Percentiles rank a stretch among this genome's conserved stretches.
Evolutionary conservation across 2,888 invertebrate genomes (phyloP).

Genomic region (Dicranocentrus wangi): DNA sequence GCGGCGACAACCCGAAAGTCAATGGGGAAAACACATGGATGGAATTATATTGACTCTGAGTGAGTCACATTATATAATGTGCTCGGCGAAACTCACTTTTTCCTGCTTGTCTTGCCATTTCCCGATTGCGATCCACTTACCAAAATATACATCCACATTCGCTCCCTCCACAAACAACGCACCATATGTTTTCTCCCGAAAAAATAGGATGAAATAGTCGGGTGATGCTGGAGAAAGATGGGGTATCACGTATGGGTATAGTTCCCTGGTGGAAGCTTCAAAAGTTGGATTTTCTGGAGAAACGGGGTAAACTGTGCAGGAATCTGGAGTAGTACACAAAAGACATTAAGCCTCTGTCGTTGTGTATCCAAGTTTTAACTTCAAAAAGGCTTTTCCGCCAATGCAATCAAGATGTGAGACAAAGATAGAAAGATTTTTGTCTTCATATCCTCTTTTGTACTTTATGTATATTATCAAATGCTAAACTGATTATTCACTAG

Average conservation of each 20-base stretch:
- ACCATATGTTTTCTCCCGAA: constrained; percentile 37
- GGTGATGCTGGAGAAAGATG: not conserved
- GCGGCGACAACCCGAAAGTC: not conserved
- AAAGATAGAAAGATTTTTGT: no score
- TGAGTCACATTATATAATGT: no score
- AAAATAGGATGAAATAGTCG: not conserved
- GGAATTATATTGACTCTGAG: not conserved
- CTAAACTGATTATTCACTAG: constrained; percentile 33
- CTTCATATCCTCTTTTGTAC: no score
- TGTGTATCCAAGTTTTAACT: not conserved
- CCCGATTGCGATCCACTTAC: constrained; percentile 23
- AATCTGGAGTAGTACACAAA: constrained; percentile 5
- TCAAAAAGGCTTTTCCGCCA: no score
- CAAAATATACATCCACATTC: constrained; percentile 10
- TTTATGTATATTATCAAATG: constrained; percentile 33
- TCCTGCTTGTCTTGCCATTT: constrained; percentile 35
- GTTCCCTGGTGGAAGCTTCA: constrained; percentile 25
- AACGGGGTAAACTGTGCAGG: not conserved
- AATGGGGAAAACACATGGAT: not conserved
- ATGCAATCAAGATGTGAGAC: no score
- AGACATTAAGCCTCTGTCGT: not conserved
- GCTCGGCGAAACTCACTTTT: constrained; percentile 39
- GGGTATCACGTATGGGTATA: not conserved
- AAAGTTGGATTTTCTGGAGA: not conserved
- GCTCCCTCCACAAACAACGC: constrained; percentile 41